phyloP scores from a whole-genome alignment of 1,140 invertebrate species.

The Pararge aegeria region DNA sequence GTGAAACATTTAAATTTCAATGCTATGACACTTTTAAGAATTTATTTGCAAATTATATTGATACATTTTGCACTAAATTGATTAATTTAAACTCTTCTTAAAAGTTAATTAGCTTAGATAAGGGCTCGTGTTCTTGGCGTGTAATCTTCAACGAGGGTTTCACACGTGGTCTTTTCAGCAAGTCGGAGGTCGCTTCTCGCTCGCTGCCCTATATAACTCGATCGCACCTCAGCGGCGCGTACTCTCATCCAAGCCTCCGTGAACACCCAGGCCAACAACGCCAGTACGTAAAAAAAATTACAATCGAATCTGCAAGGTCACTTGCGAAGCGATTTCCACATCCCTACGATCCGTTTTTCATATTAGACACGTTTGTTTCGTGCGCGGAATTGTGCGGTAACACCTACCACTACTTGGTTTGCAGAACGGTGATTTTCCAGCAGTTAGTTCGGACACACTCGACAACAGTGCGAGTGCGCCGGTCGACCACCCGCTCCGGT shows the following conservation, averaged over 20 bases:
- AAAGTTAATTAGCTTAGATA: neutral
- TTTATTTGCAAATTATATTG: neutral
- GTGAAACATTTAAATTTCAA: neutral
- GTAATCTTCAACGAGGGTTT: slow-evolving; percentile 32
- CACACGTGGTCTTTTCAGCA: slow-evolving; percentile 40
- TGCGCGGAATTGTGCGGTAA: slow-evolving; percentile 46
- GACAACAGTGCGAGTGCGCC: slow-evolving; percentile 37
- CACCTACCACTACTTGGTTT: slow-evolving; percentile 63
- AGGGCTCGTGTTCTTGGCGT: slow-evolving; percentile 12
- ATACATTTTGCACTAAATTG: neutral
- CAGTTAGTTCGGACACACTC: slow-evolving; percentile 41
- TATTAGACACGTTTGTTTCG: slow-evolving; percentile 38
- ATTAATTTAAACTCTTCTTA: neutral
- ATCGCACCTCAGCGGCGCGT: slow-evolving; percentile 49
- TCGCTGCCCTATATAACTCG: slow-evolving; percentile 71
- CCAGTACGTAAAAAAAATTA: slow-evolving; percentile 58
- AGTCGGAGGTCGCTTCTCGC: slow-evolving; percentile 64
- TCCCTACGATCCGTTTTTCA: slow-evolving; percentile 42
- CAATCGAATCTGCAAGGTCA: slow-evolving; percentile 51
- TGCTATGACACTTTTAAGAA: neutral
- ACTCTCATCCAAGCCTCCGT: slow-evolving; percentile 55
- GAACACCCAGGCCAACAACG: slow-evolving; percentile 48
- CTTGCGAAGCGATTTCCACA: slow-evolving; percentile 44
- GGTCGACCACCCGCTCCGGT: slow-evolving; percentile 25
- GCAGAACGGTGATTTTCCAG: slow-evolving; percentile 51